A percentile compares a stretch with the other conserved stretches of the same genome.
Evolutionary conservation across 2,797 vertebrate genomes (phyloP).

Genomic region (Protonibea diacanthus): DNA sequence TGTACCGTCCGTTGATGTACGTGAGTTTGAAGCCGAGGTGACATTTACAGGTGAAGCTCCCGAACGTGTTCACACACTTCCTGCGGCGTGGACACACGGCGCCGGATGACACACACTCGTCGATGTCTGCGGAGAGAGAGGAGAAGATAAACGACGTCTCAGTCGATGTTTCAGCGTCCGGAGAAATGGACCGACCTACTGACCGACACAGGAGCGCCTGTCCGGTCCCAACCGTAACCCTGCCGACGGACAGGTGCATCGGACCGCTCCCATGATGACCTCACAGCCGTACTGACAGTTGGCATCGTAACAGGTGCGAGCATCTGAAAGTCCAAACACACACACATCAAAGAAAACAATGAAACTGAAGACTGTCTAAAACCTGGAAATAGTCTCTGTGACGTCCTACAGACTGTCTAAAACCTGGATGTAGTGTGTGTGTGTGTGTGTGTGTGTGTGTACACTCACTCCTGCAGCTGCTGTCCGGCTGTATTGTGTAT

Average conservation of each 20-base stretch:
- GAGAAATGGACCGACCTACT: not conserved
- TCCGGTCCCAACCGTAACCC: slow-evolving; percentile 92
- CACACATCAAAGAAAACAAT: not conserved
- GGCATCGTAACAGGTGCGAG: slow-evolving; percentile 90
- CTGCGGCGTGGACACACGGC: slow-evolving; percentile 89
- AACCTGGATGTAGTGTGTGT: not conserved
- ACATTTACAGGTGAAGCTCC: slow-evolving; percentile 94
- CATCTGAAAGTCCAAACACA: slow-evolving; percentile 72
- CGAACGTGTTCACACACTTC: slow-evolving; percentile 94
- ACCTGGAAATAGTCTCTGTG: slow-evolving; percentile 5
- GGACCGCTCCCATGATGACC: slow-evolving; percentile 89
- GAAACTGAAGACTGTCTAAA: not conserved
- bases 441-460: slow-evolving; percentile 16
- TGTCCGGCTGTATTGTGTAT: slow-evolving; percentile 89
- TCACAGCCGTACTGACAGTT: slow-evolving; percentile 97
- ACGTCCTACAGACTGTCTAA: not conserved
- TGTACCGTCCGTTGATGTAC: slow-evolving; percentile 91
- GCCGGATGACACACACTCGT: slow-evolving; percentile 89
- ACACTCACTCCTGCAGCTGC: slow-evolving; percentile 90
- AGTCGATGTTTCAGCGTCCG: accelerated
- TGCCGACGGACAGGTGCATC: slow-evolving; percentile 92
- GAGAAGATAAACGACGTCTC: not conserved
- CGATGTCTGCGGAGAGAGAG: slow-evolving; percentile 85
- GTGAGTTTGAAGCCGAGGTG: slow-evolving; percentile 90
- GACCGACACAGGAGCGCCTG: slow-evolving; percentile 91